Conservation (phyloP, 2,797 vertebrate genomes). For the Neosilurus mollespiculum region DNA sequence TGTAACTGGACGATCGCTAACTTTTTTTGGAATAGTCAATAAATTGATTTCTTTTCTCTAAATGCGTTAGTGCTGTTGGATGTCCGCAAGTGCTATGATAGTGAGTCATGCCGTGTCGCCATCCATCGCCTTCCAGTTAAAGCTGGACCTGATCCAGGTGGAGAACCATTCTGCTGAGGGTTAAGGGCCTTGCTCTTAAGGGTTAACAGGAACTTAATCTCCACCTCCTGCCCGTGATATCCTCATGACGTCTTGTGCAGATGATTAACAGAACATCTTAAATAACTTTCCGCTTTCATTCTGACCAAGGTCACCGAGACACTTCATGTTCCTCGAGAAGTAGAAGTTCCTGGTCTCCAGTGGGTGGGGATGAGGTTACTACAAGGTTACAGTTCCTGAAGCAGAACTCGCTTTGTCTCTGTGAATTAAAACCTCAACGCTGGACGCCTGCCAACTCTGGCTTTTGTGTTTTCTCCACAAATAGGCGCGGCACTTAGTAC, state of each 20-base stretch:
- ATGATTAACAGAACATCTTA: background rate
- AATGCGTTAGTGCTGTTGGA: background rate
- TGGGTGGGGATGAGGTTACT: conserved; percentile 28
- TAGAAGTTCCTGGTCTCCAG: background rate
- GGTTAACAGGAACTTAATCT: background rate
- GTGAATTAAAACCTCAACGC: conserved; percentile 29
- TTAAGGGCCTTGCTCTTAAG: background rate
- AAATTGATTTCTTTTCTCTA: background rate
- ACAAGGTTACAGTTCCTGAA: conserved; percentile 45
- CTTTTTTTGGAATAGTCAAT: background rate
- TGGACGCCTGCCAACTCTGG: conserved; percentile 48
- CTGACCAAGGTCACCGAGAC: background rate
- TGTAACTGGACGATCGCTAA: background rate
- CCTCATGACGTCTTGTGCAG: background rate
- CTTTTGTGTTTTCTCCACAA: conserved; percentile 69
- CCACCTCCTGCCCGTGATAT: background rate
- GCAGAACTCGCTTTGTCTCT: conserved; percentile 36
- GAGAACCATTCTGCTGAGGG: background rate
- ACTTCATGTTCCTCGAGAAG: background rate
- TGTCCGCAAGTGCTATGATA: background rate
- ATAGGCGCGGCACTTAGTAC: conserved; percentile 53
- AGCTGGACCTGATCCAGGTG: too few relatives aligned
- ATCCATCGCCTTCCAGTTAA: background rate
- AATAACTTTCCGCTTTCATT: background rate
- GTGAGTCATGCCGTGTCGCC: background rate